Evolutionary conservation across 1,140 invertebrate genomes (phyloP).

Genomic region (Pseudomyrmex sp.): DNA sequence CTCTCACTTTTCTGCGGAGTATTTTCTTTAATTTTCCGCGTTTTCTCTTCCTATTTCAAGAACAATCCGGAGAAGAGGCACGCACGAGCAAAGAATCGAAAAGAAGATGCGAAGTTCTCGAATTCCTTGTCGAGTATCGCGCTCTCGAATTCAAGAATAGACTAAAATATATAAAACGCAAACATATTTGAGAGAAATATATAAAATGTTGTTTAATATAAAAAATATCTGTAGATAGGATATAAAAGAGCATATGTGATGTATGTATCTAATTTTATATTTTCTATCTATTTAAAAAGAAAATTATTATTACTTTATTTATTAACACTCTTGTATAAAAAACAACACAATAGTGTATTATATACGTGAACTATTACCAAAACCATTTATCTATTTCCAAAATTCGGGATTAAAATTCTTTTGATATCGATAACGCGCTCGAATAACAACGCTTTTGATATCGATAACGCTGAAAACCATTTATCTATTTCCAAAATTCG

Average conservation of each 20-base stretch:
- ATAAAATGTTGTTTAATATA: not conserved
- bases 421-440: conserved; percentile 5
- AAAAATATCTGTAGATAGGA: not conserved
- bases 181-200: not conserved
- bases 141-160: not conserved
- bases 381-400: not conserved
- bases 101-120: conserved; percentile 45
- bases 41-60: not conserved
- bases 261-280: no score
- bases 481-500: conserved; percentile 5
- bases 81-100: conserved; percentile 37
- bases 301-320: no score
- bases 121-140: conserved; percentile 35
- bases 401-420: conserved; percentile 10
- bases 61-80: conserved; percentile 15
- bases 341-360: not conserved
- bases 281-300: no score
- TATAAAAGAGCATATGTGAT: no score
- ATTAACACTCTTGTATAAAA: not conserved
- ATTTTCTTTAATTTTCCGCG: conserved; percentile 19
- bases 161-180: not conserved
- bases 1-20: conserved; percentile 9
- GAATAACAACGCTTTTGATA: no score
- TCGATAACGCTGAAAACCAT: conserved; percentile 7
- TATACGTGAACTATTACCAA: not conserved